These are phyloP conservation scores for Hoplostethus mediterraneus DNA, from an alignment of 2,797 vertebrate species.

Conservation along the genomic window DNA sequence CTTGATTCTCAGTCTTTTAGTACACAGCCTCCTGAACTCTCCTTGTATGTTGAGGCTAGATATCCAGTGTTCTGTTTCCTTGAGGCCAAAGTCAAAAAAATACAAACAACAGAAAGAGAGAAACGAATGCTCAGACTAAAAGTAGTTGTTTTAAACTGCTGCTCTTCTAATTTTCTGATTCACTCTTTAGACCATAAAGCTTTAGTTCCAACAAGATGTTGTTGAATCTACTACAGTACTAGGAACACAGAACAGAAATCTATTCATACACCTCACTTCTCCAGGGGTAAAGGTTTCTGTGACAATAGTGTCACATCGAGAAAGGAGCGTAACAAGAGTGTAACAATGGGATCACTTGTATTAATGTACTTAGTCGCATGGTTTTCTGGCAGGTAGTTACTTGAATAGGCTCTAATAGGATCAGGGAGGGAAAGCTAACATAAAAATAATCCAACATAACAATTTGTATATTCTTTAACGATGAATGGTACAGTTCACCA, in stretches of 20 bases:
- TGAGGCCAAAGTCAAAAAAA: constrained; percentile 25
- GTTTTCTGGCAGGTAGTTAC: constrained; percentile 70
- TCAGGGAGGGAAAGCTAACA: constrained; percentile 78
- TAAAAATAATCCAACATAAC: constrained; percentile 78
- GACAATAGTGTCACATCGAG: constrained; percentile 46
- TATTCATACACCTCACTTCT: not conserved
- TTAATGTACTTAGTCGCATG: constrained; percentile 67
- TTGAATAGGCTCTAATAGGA: constrained; percentile 74
- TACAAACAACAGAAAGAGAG: not conserved
- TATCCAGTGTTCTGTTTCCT: constrained; percentile 34
- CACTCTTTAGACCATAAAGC: constrained; percentile 4
- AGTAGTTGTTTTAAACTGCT: not conserved
- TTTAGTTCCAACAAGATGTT: constrained; percentile 14
- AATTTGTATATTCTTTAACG: constrained; percentile 80
- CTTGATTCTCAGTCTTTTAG: constrained; percentile 20
- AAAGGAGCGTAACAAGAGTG: constrained; percentile 30
- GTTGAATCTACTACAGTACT: constrained; percentile 16
- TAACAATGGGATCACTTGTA: constrained; percentile 74
- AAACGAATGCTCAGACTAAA: not conserved
- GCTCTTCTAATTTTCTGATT: not conserved
- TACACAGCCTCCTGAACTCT: constrained; percentile 39
- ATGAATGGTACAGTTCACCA: constrained; percentile 80
- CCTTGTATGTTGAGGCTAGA: constrained; percentile 22
- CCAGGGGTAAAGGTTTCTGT: constrained; percentile 15
- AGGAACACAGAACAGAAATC: constrained; percentile 11